Percentiles rank a stretch among this genome's conserved stretches.
Conservation (phyloP, 2,797 vertebrate genomes). For the Rhabdophis nuchalis region DNA sequence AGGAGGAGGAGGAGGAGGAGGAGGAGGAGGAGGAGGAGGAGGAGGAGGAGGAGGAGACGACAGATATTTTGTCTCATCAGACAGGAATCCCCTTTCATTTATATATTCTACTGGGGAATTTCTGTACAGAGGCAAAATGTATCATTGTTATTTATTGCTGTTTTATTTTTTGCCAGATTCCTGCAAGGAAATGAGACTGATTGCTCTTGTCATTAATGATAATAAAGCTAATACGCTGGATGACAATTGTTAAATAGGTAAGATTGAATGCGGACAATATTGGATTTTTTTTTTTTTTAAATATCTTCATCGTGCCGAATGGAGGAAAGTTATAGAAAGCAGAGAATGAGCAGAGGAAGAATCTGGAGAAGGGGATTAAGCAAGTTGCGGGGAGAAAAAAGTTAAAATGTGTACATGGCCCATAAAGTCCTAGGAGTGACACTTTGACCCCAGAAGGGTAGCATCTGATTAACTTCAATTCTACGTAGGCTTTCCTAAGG, state of each 20-base stretch:
- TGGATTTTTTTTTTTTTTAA: background rate
- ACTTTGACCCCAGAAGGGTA: background rate
- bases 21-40: too few species aligned
- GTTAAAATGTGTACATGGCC: background rate
- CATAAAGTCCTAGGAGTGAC: background rate
- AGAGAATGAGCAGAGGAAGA: background rate
- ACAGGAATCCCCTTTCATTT: background rate
- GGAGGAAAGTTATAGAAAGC: background rate
- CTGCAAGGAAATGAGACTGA: background rate
- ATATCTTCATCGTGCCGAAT: too few species aligned
- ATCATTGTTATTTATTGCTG: background rate
- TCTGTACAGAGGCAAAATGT: background rate
- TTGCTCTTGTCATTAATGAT: background rate
- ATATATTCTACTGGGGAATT: background rate
- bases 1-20: too few species aligned
- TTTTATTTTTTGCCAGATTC: background rate
- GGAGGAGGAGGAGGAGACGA: background rate
- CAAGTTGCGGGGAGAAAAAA: background rate
- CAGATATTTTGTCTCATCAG: background rate
- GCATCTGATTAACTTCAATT: background rate
- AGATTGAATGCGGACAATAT: background rate
- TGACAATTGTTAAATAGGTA: background rate
- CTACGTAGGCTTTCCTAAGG: background rate
- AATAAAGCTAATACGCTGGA: background rate
- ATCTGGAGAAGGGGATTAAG: background rate